Evolutionary conservation across 1,140 invertebrate genomes (phyloP).

Genomic region (Papilio aristodemus): DNA sequence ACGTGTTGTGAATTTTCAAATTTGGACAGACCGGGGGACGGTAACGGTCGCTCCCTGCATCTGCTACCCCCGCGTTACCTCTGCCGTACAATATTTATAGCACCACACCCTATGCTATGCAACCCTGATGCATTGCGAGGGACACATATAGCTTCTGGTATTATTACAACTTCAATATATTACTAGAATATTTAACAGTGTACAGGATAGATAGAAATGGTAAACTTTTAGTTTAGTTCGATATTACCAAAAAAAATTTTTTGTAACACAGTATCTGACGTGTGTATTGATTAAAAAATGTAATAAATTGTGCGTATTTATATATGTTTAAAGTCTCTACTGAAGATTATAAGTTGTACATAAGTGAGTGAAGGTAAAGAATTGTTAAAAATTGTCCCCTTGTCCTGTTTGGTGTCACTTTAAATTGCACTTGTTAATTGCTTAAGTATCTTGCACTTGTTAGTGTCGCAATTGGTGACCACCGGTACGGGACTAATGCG

Average conservation of each 20-base stretch:
- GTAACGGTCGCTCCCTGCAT: conserved; percentile 69
- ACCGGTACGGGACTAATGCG: conserved; percentile 52
- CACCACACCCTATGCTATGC: conserved; percentile 33
- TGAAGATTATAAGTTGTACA: too few relatives aligned
- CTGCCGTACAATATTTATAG: conserved; percentile 48
- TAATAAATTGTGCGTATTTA: too few relatives aligned
- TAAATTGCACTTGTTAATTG: conserved; percentile 14
- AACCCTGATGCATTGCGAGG: conserved; percentile 15
- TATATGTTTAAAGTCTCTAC: too few relatives aligned
- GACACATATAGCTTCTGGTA: not conserved
- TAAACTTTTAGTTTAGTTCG: too few relatives aligned
- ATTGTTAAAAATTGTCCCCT: too few relatives aligned
- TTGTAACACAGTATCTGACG: too few relatives aligned
- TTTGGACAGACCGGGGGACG: conserved; percentile 66
- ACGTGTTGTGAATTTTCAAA: conserved; percentile 70
- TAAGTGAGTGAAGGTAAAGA: not conserved
- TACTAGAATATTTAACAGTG: not conserved
- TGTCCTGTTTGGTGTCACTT: conserved; percentile 2
- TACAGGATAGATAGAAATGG: too few relatives aligned
- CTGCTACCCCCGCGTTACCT: conserved; percentile 62
- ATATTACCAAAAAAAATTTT: not conserved
- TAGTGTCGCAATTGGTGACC: conserved; percentile 50
- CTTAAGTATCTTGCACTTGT: conserved; percentile 50
- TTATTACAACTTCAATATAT: not conserved
- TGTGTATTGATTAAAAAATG: too few relatives aligned